Conservation (phyloP, 2,113 vertebrate genomes). For the Caracal caracal region DNA sequence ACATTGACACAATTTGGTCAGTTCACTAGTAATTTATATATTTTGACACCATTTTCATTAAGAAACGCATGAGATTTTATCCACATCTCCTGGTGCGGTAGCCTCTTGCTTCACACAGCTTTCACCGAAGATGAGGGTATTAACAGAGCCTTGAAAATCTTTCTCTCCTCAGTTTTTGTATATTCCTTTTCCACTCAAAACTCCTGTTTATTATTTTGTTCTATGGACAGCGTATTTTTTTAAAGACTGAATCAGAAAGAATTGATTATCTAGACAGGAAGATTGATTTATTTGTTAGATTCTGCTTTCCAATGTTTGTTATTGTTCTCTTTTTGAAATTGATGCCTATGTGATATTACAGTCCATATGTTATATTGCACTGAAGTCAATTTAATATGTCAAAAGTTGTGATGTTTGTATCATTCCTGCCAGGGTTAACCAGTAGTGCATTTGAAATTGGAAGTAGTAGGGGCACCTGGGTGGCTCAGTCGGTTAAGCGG, state of each 20-base stretch:
- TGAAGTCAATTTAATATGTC: not conserved
- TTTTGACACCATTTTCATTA: not conserved
- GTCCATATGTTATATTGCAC: rapidly evolving
- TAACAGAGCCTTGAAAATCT: not conserved
- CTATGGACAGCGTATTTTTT: not conserved
- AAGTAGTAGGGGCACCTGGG: too few species aligned
- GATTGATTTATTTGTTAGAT: not conserved
- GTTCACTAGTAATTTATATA: not conserved
- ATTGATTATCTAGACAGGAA: not conserved
- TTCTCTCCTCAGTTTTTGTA: not conserved
- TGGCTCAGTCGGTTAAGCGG: too few species aligned
- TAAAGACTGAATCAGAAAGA: not conserved
- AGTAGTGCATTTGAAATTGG: not conserved
- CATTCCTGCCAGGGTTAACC: not conserved
- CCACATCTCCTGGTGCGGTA: not conserved
- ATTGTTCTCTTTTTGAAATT: not conserved
- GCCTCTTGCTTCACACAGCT: not conserved
- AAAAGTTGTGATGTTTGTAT: not conserved
- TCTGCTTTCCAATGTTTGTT: not conserved
- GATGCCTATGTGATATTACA: not conserved
- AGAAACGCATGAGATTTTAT: not conserved
- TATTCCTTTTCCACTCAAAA: not conserved
- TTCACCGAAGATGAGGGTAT: not conserved
- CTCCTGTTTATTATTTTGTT: not conserved
- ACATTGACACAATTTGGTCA: not conserved